Percentiles rank a stretch among this genome's conserved stretches.
Conservation (phyloP, 1,140 invertebrate species). For the Drosophila tsacasi region DNA sequence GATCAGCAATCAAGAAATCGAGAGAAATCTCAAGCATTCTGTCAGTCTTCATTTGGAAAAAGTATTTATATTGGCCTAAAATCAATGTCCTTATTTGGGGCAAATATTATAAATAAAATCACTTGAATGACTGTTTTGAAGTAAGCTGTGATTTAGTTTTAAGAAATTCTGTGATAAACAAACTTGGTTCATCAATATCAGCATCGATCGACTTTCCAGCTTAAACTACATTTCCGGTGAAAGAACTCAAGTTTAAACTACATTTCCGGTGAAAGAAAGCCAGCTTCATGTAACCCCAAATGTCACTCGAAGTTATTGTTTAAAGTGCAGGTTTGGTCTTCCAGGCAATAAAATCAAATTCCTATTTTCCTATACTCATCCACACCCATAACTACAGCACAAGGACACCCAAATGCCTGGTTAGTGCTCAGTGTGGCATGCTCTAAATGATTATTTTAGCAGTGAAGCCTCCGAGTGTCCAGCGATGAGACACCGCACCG, state of each 20-base stretch:
- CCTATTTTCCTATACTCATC: not conserved
- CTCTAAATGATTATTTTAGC: constrained; percentile 49
- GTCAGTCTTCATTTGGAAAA: not conserved
- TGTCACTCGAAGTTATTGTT: not conserved
- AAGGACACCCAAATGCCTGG: constrained; percentile 16
- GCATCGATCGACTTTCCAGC: rapidly evolving
- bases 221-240: not conserved
- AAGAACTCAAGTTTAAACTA: too few species aligned
- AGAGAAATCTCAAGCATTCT: not conserved
- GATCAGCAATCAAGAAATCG: not conserved
- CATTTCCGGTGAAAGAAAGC: not conserved
- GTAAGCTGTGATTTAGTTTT: too few species aligned
- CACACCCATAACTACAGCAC: constrained; percentile 1
- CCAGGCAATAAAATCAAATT: constrained; percentile 23
- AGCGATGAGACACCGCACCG: constrained; percentile 16
- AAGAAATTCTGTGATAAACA: not conserved
- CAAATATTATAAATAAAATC: not conserved
- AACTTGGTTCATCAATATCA: not conserved
- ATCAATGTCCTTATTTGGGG: not conserved
- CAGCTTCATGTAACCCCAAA: not conserved
- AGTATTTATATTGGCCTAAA: not conserved
- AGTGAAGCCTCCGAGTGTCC: constrained; percentile 19
- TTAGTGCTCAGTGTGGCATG: constrained; percentile 19
- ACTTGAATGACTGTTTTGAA: too few species aligned
- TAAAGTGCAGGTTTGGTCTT: not conserved